Evolutionary conservation across 2,113 vertebrate species (phyloP).

Genomic region (Cichladusa arquata): DNA sequence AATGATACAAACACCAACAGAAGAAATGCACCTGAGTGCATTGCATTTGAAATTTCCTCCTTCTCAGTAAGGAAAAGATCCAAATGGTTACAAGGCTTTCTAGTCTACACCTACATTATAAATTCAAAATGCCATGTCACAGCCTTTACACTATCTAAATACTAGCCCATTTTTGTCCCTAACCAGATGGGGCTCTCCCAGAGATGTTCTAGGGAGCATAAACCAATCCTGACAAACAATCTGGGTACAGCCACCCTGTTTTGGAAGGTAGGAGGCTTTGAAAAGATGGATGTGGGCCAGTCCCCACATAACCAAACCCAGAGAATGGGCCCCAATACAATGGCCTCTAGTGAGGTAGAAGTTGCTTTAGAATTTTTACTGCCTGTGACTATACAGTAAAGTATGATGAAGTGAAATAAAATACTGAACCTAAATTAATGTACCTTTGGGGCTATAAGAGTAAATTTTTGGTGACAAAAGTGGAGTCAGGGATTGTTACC

Average conservation of each 20-base stretch:
- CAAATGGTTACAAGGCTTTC: neutral
- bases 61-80: neutral
- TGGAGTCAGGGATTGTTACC: neutral
- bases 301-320: neutral
- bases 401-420: neutral
- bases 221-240: neutral
- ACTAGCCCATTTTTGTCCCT: neutral
- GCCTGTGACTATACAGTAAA: neutral
- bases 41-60: neutral
- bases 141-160: neutral
- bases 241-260: neutral
- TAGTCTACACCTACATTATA: neutral
- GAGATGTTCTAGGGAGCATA: neutral
- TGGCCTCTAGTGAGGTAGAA: neutral
- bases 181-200: rapidly evolving
- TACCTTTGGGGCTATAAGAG: neutral
- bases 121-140: neutral
- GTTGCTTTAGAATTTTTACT: neutral
- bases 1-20: neutral
- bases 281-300: neutral
- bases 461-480: neutral
- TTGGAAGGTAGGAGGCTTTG: neutral
- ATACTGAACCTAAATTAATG: neutral
- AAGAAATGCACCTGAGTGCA: neutral
- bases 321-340: neutral